Evolutionary conservation across 1,140 invertebrate species (phyloP).

Genomic region (Drosophila navojoa): DNA sequence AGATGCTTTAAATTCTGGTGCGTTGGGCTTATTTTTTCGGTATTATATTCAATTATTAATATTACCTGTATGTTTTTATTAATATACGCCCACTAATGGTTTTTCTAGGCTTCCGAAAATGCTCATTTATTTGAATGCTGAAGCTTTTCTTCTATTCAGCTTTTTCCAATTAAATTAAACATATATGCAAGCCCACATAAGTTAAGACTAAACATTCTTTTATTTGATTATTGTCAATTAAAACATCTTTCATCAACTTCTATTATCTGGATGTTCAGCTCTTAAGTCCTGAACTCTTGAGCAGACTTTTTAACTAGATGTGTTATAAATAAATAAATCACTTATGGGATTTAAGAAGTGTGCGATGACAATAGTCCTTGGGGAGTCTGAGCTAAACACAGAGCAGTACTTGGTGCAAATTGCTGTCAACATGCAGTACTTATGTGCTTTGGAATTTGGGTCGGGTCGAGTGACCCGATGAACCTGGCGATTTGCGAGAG

Average conservation of each 20-base stretch:
- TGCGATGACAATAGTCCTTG: conserved; percentile 16
- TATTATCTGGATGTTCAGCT: conserved; percentile 21
- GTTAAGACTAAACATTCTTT: too few relatives aligned
- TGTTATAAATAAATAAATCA: conserved; percentile 76
- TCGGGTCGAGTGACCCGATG: conserved; percentile 6
- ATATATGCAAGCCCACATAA: too few relatives aligned
- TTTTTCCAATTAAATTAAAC: too few relatives aligned
- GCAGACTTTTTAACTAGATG: conserved; percentile 33
- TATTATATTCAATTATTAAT: not conserved
- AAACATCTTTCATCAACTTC: too few relatives aligned
- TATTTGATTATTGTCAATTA: too few relatives aligned
- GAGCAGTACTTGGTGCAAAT: conserved; percentile 15
- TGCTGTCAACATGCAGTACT: conserved; percentile 30
- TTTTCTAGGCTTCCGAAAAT: too few relatives aligned
- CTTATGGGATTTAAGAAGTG: conserved; percentile 29
- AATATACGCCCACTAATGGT: too few relatives aligned
- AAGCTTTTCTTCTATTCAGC: too few relatives aligned
- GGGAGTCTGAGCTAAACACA: not conserved
- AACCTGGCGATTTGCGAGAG: conserved; percentile 23
- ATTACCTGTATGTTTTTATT: not conserved
- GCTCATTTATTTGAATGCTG: too few relatives aligned
- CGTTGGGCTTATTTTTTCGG: not conserved
- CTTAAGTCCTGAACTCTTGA: conserved; percentile 16
- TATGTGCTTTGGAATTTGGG: not conserved
- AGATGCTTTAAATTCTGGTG: conserved; percentile 9